A percentile compares a stretch with the other conserved stretches of the same genome.
Evolutionary conservation across 2,888 invertebrate genomes (phyloP).

Genomic region (Rotaria magnacalcarata): DNA sequence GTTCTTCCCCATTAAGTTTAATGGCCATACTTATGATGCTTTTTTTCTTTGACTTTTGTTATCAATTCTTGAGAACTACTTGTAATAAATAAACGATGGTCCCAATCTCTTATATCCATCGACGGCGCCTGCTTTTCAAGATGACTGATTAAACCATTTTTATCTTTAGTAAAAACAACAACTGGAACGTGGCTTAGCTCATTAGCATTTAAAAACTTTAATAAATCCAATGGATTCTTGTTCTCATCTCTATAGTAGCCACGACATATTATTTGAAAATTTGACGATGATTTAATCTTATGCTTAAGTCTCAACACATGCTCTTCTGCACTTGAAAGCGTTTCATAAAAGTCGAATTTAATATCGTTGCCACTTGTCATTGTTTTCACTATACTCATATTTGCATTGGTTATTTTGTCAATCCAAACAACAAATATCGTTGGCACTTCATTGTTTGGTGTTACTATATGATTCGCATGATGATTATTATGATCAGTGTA

Average conservation of each 20-base stretch:
- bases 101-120: not conserved
- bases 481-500: not conserved
- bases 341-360: not conserved
- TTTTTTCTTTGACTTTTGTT: not conserved
- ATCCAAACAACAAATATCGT: not conserved
- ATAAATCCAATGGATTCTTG: not conserved
- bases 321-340: not conserved
- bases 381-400: not conserved
- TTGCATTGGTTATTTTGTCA: not conserved
- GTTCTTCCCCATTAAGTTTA: too few species aligned
- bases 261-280: conserved; percentile 9
- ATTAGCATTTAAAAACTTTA: not conserved
- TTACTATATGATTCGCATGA: too few species aligned
- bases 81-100: not conserved
- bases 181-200: not conserved
- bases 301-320: not conserved
- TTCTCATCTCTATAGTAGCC: not conserved
- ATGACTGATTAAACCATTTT: not conserved
- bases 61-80: not conserved
- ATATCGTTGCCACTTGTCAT: not conserved
- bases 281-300: not conserved
- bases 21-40: too few species aligned
- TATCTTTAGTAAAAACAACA: not conserved
- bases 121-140: not conserved
- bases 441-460: too few species aligned